These are phyloP conservation scores for Acanthoscelides obtectus DNA, from an alignment of 2,888 invertebrate species.

Conservation along the genomic window DNA sequence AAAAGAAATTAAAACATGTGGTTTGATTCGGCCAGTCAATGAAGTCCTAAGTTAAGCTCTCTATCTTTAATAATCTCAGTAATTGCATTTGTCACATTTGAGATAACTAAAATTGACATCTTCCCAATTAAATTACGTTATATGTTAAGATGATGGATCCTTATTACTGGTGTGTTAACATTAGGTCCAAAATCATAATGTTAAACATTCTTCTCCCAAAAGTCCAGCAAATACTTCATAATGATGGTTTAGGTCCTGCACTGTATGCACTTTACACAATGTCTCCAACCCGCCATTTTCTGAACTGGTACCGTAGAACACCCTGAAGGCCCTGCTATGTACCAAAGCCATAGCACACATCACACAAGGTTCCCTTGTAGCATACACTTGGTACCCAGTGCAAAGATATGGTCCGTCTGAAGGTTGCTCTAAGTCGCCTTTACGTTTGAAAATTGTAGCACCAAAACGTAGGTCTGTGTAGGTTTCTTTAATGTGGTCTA, in stretches of 20 bases:
- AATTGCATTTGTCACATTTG: too few species aligned
- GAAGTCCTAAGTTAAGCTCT: too few species aligned
- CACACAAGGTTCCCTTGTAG: slow-evolving; percentile 82
- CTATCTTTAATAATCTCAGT: too few species aligned
- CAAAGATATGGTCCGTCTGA: slow-evolving; percentile 71
- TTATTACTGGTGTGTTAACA: too few species aligned
- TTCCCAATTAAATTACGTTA: too few species aligned
- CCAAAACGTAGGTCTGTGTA: slow-evolving; percentile 41
- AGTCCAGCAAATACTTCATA: slow-evolving; percentile 79
- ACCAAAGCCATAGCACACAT: slow-evolving; percentile 95
- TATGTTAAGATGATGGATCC: too few species aligned
- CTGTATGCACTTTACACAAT: slow-evolving; percentile 68
- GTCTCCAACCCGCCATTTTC: slow-evolving; percentile 68
- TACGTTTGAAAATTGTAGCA: slow-evolving; percentile 44
- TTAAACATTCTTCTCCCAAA: slow-evolving; percentile 46
- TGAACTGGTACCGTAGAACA: slow-evolving; percentile 67
- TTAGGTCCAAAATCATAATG: slow-evolving; percentile 8
- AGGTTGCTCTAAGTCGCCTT: slow-evolving; percentile 39
- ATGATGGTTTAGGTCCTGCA: slow-evolving; percentile 82
- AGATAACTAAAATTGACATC: too few species aligned
- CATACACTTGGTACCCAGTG: slow-evolving; percentile 81
- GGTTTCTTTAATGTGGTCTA: slow-evolving; percentile 15
- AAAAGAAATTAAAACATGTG: too few species aligned
- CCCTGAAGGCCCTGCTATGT: slow-evolving; percentile 78
- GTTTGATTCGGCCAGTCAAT: too few species aligned